Evolutionary conservation across 2,888 invertebrate genomes (phyloP).

Genomic region (Vesta saturnalis): DNA sequence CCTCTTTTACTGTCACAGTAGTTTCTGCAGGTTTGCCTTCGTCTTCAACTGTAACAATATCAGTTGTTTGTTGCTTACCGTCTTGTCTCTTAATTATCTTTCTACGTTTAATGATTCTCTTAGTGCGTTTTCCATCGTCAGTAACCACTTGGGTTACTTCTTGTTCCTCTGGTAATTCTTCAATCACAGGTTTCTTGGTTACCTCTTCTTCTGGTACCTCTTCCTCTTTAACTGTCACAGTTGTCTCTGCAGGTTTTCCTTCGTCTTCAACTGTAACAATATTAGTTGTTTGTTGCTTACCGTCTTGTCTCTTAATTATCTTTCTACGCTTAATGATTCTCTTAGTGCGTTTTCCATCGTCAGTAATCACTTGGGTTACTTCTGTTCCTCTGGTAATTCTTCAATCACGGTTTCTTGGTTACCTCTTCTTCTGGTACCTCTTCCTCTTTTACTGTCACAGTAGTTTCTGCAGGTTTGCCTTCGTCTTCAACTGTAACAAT

Average conservation of each 20-base stretch:
- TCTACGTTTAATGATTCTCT: neutral
- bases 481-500: slow-evolving; percentile 50
- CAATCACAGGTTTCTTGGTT: slow-evolving; percentile 44
- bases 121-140: slow-evolving; percentile 50
- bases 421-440: slow-evolving; percentile 11
- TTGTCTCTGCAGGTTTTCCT: slow-evolving; percentile 57
- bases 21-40: slow-evolving; percentile 23
- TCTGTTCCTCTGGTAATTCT: slow-evolving; percentile 39
- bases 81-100: neutral
- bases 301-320: slow-evolving; percentile 37
- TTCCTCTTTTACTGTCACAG: slow-evolving; percentile 46
- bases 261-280: slow-evolving; percentile 61
- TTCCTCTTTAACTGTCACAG: slow-evolving; percentile 45
- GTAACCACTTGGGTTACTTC: slow-evolving; percentile 39
- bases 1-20: slow-evolving; percentile 41
- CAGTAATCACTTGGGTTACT: neutral
- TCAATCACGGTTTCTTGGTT: neutral
- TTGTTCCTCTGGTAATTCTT: slow-evolving; percentile 14
- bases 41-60: neutral
- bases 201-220: slow-evolving; percentile 47
- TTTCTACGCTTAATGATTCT: slow-evolving; percentile 47
- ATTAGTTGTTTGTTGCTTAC: slow-evolving; percentile 58
- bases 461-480: slow-evolving; percentile 53
- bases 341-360: slow-evolving; percentile 13
- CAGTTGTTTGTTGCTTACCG: neutral